phyloP scores from a whole-genome alignment of 2,888 invertebrate species.

The Allacma fusca region DNA sequence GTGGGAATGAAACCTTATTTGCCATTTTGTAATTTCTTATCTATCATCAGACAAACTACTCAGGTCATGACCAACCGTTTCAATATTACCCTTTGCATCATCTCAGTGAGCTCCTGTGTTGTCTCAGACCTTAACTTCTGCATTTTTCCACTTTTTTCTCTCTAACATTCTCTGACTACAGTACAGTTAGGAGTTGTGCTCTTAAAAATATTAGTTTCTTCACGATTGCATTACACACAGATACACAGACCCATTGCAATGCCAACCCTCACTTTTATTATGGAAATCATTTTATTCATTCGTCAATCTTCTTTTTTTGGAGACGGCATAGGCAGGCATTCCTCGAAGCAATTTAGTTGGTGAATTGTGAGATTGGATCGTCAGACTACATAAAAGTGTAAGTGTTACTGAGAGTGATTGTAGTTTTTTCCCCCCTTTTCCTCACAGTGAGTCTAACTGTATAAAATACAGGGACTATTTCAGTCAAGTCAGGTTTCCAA shows the following conservation, averaged over 20 bases:
- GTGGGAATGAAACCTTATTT: not conserved
- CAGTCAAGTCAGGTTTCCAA: not conserved
- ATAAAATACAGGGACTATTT: not conserved
- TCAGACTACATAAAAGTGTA: not conserved
- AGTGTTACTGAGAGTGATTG: not conserved
- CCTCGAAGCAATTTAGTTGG: not conserved
- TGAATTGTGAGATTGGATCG: not conserved
- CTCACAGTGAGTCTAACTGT: not conserved
- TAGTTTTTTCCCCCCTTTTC: not conserved
- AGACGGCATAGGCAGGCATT: not conserved
- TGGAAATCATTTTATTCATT: slow-evolving; percentile 10
- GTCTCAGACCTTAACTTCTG: too few relatives aligned
- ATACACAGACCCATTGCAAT: too few relatives aligned
- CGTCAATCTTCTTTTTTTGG: not conserved
- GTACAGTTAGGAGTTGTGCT: too few relatives aligned
- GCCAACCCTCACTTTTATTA: not conserved
- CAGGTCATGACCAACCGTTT: not conserved
- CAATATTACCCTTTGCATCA: not conserved
- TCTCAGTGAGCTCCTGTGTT: too few relatives aligned
- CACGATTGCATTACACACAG: too few relatives aligned
- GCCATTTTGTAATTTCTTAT: not conserved
- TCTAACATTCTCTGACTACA: too few relatives aligned
- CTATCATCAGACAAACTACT: not conserved
- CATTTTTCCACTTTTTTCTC: too few relatives aligned
- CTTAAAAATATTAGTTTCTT: not conserved